Percentiles rank a stretch among this genome's conserved stretches.
Conservation (phyloP, 1,140 invertebrate genomes). For the Diabrotica virgifera region DNA sequence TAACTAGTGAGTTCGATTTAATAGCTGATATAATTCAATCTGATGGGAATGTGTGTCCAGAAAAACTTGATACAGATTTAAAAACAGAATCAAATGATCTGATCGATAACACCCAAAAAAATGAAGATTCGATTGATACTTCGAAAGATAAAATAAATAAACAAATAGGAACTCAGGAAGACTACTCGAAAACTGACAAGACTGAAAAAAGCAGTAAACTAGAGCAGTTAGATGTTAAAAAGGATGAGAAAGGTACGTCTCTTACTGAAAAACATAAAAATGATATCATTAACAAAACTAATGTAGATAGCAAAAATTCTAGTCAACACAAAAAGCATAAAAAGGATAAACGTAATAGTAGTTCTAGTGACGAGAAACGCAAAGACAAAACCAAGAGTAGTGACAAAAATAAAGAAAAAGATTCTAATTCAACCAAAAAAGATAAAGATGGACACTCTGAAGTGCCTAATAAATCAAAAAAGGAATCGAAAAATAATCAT, state of each 20-base stretch:
- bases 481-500: constrained; percentile 12
- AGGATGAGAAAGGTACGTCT: constrained; percentile 10
- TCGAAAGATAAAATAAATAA: too few relatives aligned
- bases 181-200: background rate
- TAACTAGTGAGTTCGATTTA: constrained; percentile 48
- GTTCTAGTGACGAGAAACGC: background rate
- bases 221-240: constrained; percentile 10
- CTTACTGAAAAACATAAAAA: constrained; percentile 8
- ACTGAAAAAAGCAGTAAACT: constrained; percentile 7
- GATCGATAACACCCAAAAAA: background rate
- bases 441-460: constrained; percentile 15
- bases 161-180: too few relatives aligned
- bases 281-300: constrained; percentile 17
- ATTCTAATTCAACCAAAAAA: constrained; percentile 7
- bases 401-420: constrained; percentile 26
- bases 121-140: background rate
- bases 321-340: constrained; percentile 6
- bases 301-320: constrained; percentile 6
- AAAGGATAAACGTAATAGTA: constrained; percentile 1
- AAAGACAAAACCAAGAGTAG: constrained; percentile 24
- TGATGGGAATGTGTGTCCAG: constrained; percentile 29
- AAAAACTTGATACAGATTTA: constrained; percentile 12
- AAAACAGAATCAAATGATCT: constrained; percentile 23
- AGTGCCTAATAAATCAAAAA: constrained; percentile 12
- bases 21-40: constrained; percentile 42